Evolutionary conservation across 2,113 vertebrate species (phyloP).

Genomic region (Calidris pugnax): DNA sequence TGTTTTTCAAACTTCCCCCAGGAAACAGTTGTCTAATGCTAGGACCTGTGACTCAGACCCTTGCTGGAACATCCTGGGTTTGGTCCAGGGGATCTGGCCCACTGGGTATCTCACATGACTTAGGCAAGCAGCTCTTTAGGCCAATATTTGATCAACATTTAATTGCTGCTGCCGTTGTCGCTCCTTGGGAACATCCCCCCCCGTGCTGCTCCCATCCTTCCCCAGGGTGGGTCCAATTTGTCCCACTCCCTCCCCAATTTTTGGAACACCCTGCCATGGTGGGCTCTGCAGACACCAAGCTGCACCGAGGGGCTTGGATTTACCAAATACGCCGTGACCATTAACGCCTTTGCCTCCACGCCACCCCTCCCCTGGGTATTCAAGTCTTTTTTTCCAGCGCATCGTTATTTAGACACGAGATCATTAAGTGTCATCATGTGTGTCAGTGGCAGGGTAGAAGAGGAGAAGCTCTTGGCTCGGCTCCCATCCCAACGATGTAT

Average conservation of each 20-base stretch:
- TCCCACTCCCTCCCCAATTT: neutral
- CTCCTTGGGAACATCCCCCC: neutral
- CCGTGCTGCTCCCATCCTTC: neutral
- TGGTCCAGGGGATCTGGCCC: neutral
- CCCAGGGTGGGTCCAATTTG: accelerated
- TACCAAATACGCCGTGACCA: accelerated
- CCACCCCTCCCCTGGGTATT: neutral
- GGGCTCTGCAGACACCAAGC: neutral
- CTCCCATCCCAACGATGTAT: neutral
- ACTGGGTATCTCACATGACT: neutral
- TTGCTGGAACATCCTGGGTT: neutral
- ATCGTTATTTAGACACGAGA: neutral
- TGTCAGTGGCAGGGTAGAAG: neutral
- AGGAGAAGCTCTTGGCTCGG: neutral
- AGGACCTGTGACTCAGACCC: neutral
- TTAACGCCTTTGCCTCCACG: accelerated
- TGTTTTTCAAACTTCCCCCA: neutral
- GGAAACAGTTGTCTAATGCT: neutral
- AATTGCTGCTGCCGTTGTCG: neutral
- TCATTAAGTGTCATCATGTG: neutral
- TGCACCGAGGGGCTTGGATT: neutral
- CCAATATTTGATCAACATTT: neutral
- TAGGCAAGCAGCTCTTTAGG: neutral
- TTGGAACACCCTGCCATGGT: neutral
- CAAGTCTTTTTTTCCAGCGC: neutral